Base-by-base conservation (phyloP, 2,113 vertebrate species). In the Illadopsis cleaveri region DNA sequence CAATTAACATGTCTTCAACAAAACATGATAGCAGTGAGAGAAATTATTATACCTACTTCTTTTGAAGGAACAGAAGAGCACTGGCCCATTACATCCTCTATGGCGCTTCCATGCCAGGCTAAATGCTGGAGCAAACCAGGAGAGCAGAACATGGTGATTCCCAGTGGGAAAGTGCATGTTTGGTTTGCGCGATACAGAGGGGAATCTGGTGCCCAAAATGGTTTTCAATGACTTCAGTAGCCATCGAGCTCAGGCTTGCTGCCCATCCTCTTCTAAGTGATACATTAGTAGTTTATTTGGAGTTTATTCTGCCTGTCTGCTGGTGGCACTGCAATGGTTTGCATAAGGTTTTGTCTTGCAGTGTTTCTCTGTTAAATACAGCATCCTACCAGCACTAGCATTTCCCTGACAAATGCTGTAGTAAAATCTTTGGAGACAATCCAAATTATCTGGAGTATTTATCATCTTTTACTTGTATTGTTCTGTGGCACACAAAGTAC, bases 81-180 rank as follows among this genome's bases (percentile, higher is more conserved):
- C 8, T 24, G 33, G 2, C 17, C 30, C 3, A 0, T 37, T 85
- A 11, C 25, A 19, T 45, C 10, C 18, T 23, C 42, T 37, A 1
- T 14, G 30, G 13, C 17, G 80, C 71, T 80, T 16, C 25, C 11
- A 11, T 82, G 54, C 45, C n/a, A 30, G 50, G 10, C 15, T 57
- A 50, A 85, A 72, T 1, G 5, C 25, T 27, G 31, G 40, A 57
- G 13, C 3, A 15, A 51, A 24, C 8, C 15, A 35, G 22, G 70
- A 85, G 14, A 78, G 31, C 28, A 54, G 54, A 86, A 21, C 11
- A 17, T 2, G 6, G 12, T 58, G 50, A 58, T 77, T 35, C 28
- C 42, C 47, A 44, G 38, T 4, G 28, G 4, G 11, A 10, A 73
- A 53, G 7, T 0, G 0, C 9, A 8, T 35, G n/a, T 58, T 42